Conservation (phyloP, 2,113 vertebrate genomes). For the Charina bottae region DNA sequence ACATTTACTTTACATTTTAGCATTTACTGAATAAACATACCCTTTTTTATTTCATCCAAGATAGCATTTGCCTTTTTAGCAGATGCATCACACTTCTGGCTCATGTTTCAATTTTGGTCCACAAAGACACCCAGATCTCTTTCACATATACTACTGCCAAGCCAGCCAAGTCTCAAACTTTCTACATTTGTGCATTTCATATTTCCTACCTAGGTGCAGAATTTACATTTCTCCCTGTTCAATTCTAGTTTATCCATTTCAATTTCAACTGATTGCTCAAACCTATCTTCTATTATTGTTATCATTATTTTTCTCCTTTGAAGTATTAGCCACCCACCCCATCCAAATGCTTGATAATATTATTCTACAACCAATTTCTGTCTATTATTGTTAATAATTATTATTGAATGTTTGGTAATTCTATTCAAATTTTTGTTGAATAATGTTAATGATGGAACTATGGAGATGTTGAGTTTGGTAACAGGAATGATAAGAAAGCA, state of each 20-base stretch:
- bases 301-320: not conserved
- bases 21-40: not conserved
- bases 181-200: not conserved
- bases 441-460: not conserved
- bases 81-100: not conserved
- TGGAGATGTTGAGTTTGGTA: not conserved
- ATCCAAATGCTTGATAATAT: not conserved
- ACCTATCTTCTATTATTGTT: not conserved
- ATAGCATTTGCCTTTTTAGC: not conserved
- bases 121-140: not conserved
- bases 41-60: not conserved
- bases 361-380: not conserved
- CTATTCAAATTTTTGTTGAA: not conserved
- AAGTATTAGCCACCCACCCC: not conserved
- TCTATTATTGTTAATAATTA: not conserved
- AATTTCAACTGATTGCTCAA: not conserved
- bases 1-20: not conserved
- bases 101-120: not conserved
- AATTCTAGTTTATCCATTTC: not conserved
- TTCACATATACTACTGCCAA: not conserved
- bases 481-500: not conserved
- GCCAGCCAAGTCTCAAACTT: not conserved
- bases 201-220: not conserved
- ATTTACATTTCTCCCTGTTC: not conserved
- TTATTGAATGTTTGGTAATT: not conserved